Conservation (phyloP, 2,888 invertebrate species). For the Perdita meconis region DNA sequence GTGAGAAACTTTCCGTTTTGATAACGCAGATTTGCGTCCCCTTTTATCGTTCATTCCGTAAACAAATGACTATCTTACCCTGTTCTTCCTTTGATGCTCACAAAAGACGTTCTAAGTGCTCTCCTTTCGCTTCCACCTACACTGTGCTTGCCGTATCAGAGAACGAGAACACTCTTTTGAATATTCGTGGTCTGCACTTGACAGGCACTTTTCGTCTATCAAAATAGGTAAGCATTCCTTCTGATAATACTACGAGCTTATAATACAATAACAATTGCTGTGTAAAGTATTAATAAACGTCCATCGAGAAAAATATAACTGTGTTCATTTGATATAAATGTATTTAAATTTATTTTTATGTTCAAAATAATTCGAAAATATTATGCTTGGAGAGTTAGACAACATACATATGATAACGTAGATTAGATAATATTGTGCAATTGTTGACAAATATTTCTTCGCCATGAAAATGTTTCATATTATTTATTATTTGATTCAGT, state of each 20-base stretch:
- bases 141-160: neutral
- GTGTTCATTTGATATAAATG: neutral
- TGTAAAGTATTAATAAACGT: neutral
- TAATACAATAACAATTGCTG: neutral
- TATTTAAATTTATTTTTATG: no score
- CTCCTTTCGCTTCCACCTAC: neutral
- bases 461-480: no score
- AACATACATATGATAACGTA: no score
- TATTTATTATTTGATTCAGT: no score
- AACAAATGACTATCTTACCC: neutral
- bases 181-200: constrained; percentile 5
- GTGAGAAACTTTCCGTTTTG: neutral
- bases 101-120: neutral
- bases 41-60: neutral
- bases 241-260: neutral
- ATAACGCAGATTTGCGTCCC: neutral
- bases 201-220: neutral
- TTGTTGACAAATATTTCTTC: no score
- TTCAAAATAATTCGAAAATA: no score
- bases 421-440: no score
- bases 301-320: no score
- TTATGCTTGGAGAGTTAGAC: no score
- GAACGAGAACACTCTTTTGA: constrained; percentile 2
- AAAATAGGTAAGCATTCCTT: neutral
- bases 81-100: neutral